Evolutionary conservation across 2,113 vertebrate species (phyloP).

Genomic region (Pituophis catenifer): DNA sequence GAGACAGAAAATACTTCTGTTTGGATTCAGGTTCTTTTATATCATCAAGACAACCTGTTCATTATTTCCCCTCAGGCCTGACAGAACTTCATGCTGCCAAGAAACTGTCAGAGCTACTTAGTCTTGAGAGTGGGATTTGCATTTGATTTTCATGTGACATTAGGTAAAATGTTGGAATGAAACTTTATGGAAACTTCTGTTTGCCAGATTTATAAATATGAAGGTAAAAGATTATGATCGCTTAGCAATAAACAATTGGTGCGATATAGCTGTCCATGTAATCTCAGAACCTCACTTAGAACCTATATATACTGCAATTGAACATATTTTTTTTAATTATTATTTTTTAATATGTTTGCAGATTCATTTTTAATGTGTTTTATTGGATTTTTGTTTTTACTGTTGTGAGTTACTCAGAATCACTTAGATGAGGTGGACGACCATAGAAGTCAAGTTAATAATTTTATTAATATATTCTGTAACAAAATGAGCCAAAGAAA

Average conservation of each 20-base stretch:
- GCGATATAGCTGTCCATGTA: background rate
- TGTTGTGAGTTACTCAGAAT: background rate
- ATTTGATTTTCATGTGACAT: slow-evolving; percentile 25
- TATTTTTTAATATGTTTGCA: background rate
- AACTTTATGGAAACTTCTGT: background rate
- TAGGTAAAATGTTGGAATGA: background rate
- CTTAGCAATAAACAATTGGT: background rate
- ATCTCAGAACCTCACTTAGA: background rate
- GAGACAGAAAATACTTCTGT: background rate
- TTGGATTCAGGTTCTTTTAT: slow-evolving; percentile 1
- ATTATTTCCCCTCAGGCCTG: background rate
- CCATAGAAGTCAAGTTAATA: background rate
- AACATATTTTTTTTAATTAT: background rate
- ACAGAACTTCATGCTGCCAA: background rate
- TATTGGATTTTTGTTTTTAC: background rate
- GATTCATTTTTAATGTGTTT: background rate
- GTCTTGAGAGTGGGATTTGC: background rate
- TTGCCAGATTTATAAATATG: background rate
- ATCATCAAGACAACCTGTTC: slow-evolving; percentile 20
- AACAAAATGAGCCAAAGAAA: background rate
- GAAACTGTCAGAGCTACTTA: background rate
- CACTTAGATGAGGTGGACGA: background rate
- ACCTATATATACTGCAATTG: background rate
- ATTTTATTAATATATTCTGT: background rate
- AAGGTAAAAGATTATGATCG: background rate